phyloP scores from a whole-genome alignment of 2,888 invertebrate species.

The Synergus itoensis region DNA sequence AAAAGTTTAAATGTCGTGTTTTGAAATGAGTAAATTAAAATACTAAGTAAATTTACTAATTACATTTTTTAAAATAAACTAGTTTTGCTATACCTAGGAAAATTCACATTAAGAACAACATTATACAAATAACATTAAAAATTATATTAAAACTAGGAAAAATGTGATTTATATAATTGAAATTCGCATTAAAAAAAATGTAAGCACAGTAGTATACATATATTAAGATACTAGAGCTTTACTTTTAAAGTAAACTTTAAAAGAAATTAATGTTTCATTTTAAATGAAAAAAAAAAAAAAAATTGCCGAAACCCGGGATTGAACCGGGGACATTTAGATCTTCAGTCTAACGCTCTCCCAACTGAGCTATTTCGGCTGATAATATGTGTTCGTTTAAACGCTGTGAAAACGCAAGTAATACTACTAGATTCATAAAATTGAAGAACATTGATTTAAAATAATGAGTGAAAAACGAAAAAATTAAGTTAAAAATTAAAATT shows the following conservation, averaged over 20 bases:
- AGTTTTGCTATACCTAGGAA: too few relatives aligned
- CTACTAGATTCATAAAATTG: neutral
- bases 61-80: too few relatives aligned
- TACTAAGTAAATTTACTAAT: too few relatives aligned
- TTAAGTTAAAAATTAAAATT: neutral
- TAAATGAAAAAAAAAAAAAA: neutral
- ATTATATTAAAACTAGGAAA: too few relatives aligned
- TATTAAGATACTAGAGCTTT: neutral
- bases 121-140: too few relatives aligned
- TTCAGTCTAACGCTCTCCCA: slow-evolving; percentile 56
- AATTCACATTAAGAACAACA: too few relatives aligned
- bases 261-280: neutral
- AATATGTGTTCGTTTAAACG: neutral
- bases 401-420: neutral
- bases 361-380: slow-evolving; percentile 55
- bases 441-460: too few relatives aligned
- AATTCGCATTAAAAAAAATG: neutral
- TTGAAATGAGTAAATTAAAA: too few relatives aligned
- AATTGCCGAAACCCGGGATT: slow-evolving; percentile 53
- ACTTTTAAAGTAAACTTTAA: neutral
- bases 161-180: too few relatives aligned
- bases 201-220: too few relatives aligned
- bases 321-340: slow-evolving; percentile 56
- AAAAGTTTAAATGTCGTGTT: too few relatives aligned
- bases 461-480: too few relatives aligned